Conservation (phyloP, 2,797 vertebrate species). For the Petrocephalus sullivani region DNA sequence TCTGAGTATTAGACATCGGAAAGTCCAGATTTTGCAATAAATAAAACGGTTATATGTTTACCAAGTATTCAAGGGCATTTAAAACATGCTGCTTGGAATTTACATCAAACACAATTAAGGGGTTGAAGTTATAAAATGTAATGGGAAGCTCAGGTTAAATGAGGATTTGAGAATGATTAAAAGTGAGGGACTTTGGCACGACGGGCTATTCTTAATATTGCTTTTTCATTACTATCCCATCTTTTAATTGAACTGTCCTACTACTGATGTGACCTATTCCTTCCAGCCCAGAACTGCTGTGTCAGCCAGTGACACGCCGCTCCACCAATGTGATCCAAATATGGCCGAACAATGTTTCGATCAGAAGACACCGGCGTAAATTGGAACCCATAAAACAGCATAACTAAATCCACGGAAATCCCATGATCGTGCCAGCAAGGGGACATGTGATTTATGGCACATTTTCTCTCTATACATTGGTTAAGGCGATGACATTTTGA, state of each 20-base stretch:
- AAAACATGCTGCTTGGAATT: not conserved
- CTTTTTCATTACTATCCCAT: slow-evolving; percentile 23
- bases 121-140: not conserved
- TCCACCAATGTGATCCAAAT: slow-evolving; percentile 2
- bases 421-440: slow-evolving; percentile 1
- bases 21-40: not conserved
- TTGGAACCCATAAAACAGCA: slow-evolving; percentile 23
- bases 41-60: not conserved
- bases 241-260: slow-evolving; percentile 24
- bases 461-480: slow-evolving; percentile 42
- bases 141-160: slow-evolving; percentile 3
- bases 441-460: slow-evolving; percentile 33
- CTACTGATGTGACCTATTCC: slow-evolving; percentile 32
- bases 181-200: not conserved
- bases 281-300: slow-evolving; percentile 21
- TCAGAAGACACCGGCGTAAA: slow-evolving; percentile 27
- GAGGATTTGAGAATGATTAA: slow-evolving; percentile 9
- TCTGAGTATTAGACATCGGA: not conserved
- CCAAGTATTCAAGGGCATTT: not conserved
- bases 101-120: slow-evolving; percentile 6
- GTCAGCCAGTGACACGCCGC: slow-evolving; percentile 28
- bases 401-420: slow-evolving; percentile 14
- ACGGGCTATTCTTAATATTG: slow-evolving; percentile 19
- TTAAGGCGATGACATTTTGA: slow-evolving; percentile 38
- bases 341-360: slow-evolving; percentile 16